A percentile compares a stretch with the other conserved stretches of the same genome.
Evolutionary conservation across 2,888 invertebrate genomes (phyloP).

Genomic region (Eupithecia dodoneata): DNA sequence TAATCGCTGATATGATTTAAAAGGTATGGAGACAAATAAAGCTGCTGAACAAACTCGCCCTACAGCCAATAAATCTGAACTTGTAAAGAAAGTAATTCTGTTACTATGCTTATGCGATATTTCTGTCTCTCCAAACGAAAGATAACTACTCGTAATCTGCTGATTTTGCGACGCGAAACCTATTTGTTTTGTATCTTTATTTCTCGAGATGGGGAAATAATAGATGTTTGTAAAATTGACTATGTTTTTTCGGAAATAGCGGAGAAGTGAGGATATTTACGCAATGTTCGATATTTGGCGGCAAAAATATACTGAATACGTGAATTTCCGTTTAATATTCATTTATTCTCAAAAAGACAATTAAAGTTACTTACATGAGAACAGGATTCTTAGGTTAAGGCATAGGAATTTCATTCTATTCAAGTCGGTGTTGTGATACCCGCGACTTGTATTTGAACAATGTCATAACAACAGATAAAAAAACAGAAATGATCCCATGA

Average conservation of each 20-base stretch:
- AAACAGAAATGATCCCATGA: neutral
- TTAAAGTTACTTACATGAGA: too few relatives aligned
- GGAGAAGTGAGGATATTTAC: constrained; percentile 1
- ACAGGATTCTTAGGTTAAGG: too few relatives aligned
- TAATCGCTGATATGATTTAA: constrained; percentile 77
- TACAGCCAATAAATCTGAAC: constrained; percentile 80
- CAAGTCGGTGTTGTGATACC: neutral
- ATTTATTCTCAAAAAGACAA: too few relatives aligned
- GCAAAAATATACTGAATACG: neutral
- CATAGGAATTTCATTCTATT: neutral
- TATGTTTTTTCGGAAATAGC: constrained; percentile 53
- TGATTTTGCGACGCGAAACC: constrained; percentile 66
- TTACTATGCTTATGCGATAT: constrained; percentile 74
- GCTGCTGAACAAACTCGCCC: constrained; percentile 71
- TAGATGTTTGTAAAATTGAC: constrained; percentile 55
- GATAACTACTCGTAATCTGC: constrained; percentile 73
- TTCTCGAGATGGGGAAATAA: constrained; percentile 61
- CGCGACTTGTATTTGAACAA: neutral
- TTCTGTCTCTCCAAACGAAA: constrained; percentile 58
- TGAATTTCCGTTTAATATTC: neutral
- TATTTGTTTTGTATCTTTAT: constrained; percentile 65
- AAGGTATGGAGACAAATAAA: constrained; percentile 70
- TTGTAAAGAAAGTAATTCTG: constrained; percentile 79
- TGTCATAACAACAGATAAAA: neutral
- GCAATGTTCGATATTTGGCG: constrained; percentile 11